These are phyloP conservation scores for Carassius carassius DNA, from an alignment of 2,113 vertebrate species.

Conservation along the genomic window DNA sequence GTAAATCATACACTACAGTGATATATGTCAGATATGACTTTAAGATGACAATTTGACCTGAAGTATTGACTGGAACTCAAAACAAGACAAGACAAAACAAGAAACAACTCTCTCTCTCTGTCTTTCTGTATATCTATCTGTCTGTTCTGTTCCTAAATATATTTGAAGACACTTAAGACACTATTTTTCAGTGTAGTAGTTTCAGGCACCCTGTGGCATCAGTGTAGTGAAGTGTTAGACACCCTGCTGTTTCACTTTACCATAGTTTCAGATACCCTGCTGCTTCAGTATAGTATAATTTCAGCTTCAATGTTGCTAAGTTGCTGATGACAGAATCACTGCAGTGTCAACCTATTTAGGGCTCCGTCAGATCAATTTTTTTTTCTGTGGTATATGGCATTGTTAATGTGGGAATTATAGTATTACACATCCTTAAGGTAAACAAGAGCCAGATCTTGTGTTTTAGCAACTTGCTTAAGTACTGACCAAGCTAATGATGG, in stretches of 20 bases:
- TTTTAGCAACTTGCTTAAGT: neutral
- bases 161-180: neutral
- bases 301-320: neutral
- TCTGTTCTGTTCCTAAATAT: neutral
- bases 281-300: constrained; percentile 14
- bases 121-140: neutral
- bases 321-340: constrained; percentile 17
- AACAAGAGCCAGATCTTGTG: neutral
- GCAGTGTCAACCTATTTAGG: constrained; percentile 7
- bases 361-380: neutral
- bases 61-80: neutral
- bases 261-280: neutral
- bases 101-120: neutral
- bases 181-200: neutral
- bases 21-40: neutral
- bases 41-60: neutral
- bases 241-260: constrained; percentile 1
- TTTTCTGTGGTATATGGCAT: neutral
- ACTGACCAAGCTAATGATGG: constrained; percentile 61
- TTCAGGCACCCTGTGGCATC: constrained; percentile 1
- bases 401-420: neutral
- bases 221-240: constrained; percentile 6
- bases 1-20: neutral
- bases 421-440: neutral
- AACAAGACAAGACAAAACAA: neutral